Percentiles rank a stretch among this genome's conserved stretches.
phyloP scores from a whole-genome alignment of 1,140 invertebrate genomes.

The Drosophila sturtevanti region DNA sequence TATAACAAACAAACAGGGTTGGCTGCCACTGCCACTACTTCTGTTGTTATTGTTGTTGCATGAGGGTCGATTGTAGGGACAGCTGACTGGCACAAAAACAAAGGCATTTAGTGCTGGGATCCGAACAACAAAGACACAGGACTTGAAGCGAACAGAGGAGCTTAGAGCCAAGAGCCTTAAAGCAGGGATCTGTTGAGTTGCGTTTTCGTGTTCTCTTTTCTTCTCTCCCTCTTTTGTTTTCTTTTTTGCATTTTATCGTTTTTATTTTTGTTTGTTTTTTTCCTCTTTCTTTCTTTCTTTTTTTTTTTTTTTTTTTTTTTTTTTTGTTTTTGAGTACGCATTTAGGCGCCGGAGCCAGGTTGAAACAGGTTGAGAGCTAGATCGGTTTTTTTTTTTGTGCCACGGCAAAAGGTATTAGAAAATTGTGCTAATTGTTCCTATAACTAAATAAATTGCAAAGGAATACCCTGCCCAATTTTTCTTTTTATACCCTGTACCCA shows the following conservation, averaged over 20 bases:
- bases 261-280: too few species aligned
- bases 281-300: neutral
- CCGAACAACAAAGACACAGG: neutral
- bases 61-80: conserved; percentile 21
- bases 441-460: neutral
- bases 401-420: neutral
- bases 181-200: neutral
- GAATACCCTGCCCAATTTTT: too few species aligned
- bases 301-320: neutral
- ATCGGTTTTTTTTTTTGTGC: neutral
- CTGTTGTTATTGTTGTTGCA: conserved; percentile 1
- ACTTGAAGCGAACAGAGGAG: neutral
- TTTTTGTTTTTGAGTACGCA: neutral
- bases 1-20: conserved; percentile 41
- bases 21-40: conserved; percentile 5
- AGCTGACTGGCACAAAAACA: neutral
- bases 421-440: neutral
- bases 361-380: neutral
- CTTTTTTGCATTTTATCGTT: too few species aligned
- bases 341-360: conserved; percentile 4
- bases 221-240: neutral
- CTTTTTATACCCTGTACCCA: neutral
- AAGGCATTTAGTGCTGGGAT: neutral
- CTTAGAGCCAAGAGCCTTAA: too few species aligned
- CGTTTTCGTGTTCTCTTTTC: neutral